Percentiles rank a stretch among this genome's conserved stretches.
Evolutionary conservation across 2,797 vertebrate species (phyloP).

Genomic region (Enteromius radiatus): DNA sequence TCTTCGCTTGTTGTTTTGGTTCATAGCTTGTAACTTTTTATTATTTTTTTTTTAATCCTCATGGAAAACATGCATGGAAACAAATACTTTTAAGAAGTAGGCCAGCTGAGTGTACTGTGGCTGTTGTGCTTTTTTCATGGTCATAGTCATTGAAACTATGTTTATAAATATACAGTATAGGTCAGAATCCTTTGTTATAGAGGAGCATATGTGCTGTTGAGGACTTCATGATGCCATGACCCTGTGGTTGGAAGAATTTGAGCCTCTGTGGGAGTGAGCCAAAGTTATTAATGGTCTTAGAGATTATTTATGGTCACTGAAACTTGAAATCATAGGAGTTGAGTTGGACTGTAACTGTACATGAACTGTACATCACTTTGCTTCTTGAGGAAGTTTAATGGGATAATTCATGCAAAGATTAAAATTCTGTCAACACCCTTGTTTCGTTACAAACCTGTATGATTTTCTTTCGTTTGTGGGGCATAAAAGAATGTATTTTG

Average conservation of each 20-base stretch:
- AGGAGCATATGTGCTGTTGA: constrained; percentile 54
- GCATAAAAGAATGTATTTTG: background rate
- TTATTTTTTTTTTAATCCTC: background rate
- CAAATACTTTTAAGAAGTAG: background rate
- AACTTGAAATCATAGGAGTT: constrained; percentile 58
- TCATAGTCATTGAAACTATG: background rate
- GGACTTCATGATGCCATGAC: constrained; percentile 59
- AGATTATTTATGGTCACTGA: constrained; percentile 71
- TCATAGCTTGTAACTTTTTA: background rate
- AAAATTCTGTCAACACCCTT: background rate
- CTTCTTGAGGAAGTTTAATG: constrained; percentile 44
- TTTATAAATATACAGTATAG: constrained; percentile 6
- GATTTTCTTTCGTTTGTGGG: background rate
- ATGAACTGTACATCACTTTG: constrained; percentile 65
- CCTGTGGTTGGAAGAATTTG: constrained; percentile 70
- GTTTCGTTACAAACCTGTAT: background rate
- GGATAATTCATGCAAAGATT: background rate
- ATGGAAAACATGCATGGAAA: background rate
- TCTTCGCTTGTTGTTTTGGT: background rate
- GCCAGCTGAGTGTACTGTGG: background rate
- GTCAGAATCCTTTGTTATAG: constrained; percentile 59
- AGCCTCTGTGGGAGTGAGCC: constrained; percentile 69
- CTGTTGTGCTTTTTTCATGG: background rate
- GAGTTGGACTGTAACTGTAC: constrained; percentile 54
- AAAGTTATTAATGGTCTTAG: constrained; percentile 71